phyloP scores from a whole-genome alignment of 2,113 vertebrate genomes.

The Mustela lutreola region DNA sequence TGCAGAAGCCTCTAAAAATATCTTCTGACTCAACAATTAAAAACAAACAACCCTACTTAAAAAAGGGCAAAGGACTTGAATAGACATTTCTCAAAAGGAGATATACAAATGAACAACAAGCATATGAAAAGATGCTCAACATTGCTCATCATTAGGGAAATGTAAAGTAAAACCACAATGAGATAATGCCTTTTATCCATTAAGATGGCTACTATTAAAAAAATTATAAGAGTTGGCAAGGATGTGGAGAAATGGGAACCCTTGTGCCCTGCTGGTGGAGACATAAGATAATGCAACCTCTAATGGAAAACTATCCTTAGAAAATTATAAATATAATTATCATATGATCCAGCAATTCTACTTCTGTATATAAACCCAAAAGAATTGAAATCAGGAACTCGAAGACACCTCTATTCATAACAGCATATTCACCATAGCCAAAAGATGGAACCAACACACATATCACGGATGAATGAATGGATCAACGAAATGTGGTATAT shows the following conservation, averaged over 20 bases:
- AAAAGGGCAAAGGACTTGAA: not conserved
- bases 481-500: not conserved
- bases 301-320: not conserved
- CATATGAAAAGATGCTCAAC: not conserved
- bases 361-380: not conserved
- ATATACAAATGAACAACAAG: not conserved
- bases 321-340: not conserved
- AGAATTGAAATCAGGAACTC: not conserved
- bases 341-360: not conserved
- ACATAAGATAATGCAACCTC: not conserved
- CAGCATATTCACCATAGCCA: not conserved
- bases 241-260: not conserved
- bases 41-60: not conserved
- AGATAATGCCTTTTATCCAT: not conserved
- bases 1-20: not conserved
- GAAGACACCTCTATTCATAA: not conserved
- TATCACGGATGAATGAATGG: not conserved
- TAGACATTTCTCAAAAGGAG: not conserved
- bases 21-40: not conserved
- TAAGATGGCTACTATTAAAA: not conserved
- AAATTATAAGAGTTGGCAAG: not conserved
- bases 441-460: not conserved
- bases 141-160: not conserved
- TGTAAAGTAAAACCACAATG: not conserved
- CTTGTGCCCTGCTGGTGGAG: not conserved